Evolutionary conservation across 2,797 vertebrate genomes (phyloP).

Genomic region (Bothrops alternatus): DNA sequence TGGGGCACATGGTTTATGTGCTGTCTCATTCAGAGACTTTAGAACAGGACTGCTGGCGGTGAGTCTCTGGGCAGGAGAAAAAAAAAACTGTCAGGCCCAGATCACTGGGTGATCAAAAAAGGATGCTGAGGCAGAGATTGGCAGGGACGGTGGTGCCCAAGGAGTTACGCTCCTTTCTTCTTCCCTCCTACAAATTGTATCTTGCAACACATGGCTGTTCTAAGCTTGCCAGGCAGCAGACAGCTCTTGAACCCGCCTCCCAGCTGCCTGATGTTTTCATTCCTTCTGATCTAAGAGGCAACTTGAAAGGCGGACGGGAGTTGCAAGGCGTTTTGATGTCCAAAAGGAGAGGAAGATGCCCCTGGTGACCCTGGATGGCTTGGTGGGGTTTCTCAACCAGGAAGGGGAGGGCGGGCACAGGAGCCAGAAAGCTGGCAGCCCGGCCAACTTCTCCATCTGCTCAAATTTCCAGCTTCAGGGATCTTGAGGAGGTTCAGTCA

Average conservation of each 20-base stretch:
- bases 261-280: neutral
- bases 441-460: no score
- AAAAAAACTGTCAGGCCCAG: conserved; percentile 11
- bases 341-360: neutral
- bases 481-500: neutral
- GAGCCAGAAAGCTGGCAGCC: no score
- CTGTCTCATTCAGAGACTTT: neutral
- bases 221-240: neutral
- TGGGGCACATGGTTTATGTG: no score
- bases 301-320: neutral
- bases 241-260: no score
- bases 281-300: conserved; percentile 7
- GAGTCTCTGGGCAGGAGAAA: neutral
- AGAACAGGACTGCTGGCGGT: neutral
- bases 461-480: no score
- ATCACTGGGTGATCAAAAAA: conserved; percentile 35
- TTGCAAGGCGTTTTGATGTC: fast-evolving
- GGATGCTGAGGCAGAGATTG: neutral
- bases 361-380: no score
- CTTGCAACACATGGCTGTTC: neutral
- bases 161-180: neutral
- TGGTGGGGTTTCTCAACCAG: no score
- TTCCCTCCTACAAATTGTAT: neutral
- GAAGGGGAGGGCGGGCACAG: neutral
- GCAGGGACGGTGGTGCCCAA: neutral